These are phyloP conservation scores for Drosophila micromelanica DNA, from an alignment of 1,140 invertebrate species.

Conservation along the genomic window DNA sequence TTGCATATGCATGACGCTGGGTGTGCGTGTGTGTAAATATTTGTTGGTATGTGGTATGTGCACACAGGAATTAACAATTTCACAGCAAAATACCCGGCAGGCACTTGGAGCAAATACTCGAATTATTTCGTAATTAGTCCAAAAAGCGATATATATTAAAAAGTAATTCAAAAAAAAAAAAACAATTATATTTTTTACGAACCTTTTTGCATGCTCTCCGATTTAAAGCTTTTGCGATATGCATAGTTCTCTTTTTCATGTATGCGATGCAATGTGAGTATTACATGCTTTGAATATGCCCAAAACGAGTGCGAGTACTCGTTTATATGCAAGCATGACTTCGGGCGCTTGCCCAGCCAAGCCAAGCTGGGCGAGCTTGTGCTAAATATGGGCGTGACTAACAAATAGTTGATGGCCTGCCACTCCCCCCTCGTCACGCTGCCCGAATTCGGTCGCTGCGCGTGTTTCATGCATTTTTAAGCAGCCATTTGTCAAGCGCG, in stretches of 20 bases:
- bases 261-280: not conserved
- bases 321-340: not conserved
- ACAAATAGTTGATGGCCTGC: slow-evolving; percentile 47
- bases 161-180: not conserved
- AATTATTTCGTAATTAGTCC: too few relatives aligned
- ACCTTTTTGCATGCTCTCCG: not conserved
- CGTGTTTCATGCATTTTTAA: slow-evolving; percentile 72
- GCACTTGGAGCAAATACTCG: not conserved
- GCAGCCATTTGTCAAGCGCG: slow-evolving; percentile 70
- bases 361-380: slow-evolving; percentile 11
- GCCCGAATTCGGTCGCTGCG: slow-evolving; percentile 20
- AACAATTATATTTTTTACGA: not conserved
- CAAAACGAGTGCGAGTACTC: not conserved
- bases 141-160: too few relatives aligned
- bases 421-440: not conserved
- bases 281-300: not conserved
- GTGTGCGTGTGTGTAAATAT: not conserved
- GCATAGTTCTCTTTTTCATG: not conserved
- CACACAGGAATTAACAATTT: slow-evolving; percentile 38
- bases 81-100: slow-evolving; percentile 6
- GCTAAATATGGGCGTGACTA: slow-evolving; percentile 33
- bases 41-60: slow-evolving; percentile 10
- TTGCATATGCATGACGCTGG: slow-evolving; percentile 16
- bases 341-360: not conserved
- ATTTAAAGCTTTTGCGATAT: not conserved